Evolutionary conservation across 2,113 vertebrate species (phyloP).

Genomic region (Pica pica): DNA sequence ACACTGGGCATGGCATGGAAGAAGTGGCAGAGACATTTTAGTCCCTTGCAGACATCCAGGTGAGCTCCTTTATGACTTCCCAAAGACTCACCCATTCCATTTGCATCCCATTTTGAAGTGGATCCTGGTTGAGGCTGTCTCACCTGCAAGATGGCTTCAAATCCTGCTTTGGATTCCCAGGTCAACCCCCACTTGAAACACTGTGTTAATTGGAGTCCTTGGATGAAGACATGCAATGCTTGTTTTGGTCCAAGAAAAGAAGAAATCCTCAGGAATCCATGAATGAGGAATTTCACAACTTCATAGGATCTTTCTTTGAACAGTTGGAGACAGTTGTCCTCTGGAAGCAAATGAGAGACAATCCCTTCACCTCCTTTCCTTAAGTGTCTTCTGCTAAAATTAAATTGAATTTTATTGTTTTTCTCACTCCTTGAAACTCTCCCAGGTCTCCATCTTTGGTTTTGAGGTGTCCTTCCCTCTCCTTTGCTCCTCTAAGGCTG

Average conservation of each 20-base stretch:
- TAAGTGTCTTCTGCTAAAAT: background rate
- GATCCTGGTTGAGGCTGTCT: background rate
- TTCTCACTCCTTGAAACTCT: background rate
- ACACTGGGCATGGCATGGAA: rapidly evolving
- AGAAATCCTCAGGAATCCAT: background rate
- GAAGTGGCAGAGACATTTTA: rapidly evolving
- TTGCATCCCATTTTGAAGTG: background rate
- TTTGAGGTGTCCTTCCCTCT: background rate
- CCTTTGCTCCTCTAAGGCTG: background rate
- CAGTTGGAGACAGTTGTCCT: background rate
- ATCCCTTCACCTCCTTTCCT: background rate
- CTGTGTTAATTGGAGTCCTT: background rate
- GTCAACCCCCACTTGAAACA: background rate
- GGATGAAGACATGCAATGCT: background rate
- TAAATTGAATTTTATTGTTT: background rate
- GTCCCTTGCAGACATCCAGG: background rate
- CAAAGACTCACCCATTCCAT: background rate
- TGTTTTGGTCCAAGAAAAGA: background rate
- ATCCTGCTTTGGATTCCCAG: background rate
- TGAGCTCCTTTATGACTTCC: background rate
- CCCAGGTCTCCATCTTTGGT: background rate
- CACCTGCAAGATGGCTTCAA: background rate
- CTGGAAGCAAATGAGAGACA: background rate
- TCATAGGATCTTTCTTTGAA: background rate
- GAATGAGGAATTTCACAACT: background rate